Conservation (phyloP, 2,888 invertebrate species). For the Baccha elongata region DNA sequence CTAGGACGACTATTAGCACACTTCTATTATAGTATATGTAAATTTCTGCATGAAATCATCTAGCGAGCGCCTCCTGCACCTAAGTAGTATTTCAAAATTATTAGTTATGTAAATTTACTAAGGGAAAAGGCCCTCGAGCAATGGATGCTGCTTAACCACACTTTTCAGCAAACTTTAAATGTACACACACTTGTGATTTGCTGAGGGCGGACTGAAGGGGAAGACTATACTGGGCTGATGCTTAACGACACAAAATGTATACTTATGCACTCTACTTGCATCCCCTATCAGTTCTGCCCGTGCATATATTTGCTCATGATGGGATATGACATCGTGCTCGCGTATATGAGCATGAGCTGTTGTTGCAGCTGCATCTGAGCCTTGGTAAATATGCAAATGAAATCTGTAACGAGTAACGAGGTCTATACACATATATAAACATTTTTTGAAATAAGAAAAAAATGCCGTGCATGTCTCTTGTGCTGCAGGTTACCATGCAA, state of each 20-base stretch:
- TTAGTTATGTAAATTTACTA: constrained; percentile 72
- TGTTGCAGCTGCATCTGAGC: constrained; percentile 55
- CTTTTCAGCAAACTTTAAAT: constrained; percentile 72
- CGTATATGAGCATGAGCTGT: neutral
- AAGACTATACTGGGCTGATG: neutral
- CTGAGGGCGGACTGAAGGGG: neutral
- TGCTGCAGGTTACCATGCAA: neutral
- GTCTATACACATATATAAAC: constrained; percentile 16
- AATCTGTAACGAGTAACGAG: constrained; percentile 68
- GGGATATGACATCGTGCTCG: constrained; percentile 54
- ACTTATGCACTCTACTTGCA: constrained; percentile 37
- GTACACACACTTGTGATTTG: constrained; percentile 60
- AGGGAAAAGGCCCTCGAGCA: constrained; percentile 70
- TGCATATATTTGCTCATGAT: constrained; percentile 58
- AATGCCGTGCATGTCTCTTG: constrained; percentile 9
- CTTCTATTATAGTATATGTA: constrained; percentile 12
- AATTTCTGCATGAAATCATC: neutral
- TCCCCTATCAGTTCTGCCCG: constrained; percentile 27
- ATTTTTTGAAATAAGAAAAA: neutral
- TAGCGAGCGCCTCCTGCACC: constrained; percentile 14
- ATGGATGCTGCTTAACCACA: constrained; percentile 73
- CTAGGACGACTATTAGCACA: constrained; percentile 17
- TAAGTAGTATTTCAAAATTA: constrained; percentile 71
- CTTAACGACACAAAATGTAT: constrained; percentile 31
- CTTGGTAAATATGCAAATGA: constrained; percentile 70